These are phyloP conservation scores for Cotesia typhae DNA, from an alignment of 1,140 invertebrate species.

Conservation along the genomic window DNA sequence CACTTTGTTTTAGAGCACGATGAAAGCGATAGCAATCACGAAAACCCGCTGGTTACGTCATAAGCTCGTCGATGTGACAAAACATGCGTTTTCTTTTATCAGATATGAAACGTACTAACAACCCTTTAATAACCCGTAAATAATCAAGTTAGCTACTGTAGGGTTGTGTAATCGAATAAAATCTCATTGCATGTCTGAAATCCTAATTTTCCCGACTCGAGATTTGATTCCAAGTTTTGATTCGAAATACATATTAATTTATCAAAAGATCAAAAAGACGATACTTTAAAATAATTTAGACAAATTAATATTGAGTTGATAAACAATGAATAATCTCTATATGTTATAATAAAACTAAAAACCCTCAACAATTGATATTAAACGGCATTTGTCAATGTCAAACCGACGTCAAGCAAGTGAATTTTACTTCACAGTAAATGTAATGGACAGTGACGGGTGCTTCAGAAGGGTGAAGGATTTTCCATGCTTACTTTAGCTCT, in stretches of 20 bases:
- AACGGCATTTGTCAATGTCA: slow-evolving; percentile 35
- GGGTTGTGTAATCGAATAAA: too few species aligned
- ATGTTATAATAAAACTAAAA: background rate
- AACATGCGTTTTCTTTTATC: background rate
- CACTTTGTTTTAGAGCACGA: background rate
- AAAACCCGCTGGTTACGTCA: background rate
- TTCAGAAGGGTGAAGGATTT: slow-evolving; percentile 11
- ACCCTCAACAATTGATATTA: slow-evolving; percentile 29
- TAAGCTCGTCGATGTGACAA: background rate
- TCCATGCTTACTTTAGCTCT: slow-evolving; percentile 5
- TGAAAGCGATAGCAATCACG: background rate
- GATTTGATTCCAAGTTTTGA: too few species aligned
- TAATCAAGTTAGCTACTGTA: too few species aligned
- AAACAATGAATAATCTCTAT: background rate
- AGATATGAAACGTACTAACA: background rate
- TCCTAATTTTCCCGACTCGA: too few species aligned
- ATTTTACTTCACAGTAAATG: slow-evolving; percentile 4
- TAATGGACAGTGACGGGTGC: slow-evolving; percentile 33
- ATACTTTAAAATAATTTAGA: too few species aligned
- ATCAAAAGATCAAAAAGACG: too few species aligned
- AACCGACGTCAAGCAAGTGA: slow-evolving; percentile 27
- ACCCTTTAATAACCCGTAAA: background rate
- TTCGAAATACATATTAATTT: too few species aligned
- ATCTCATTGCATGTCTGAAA: too few species aligned
- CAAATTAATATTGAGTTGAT: background rate